Conservation (phyloP, 2,888 invertebrate genomes). For the Polyommatus icarus region DNA sequence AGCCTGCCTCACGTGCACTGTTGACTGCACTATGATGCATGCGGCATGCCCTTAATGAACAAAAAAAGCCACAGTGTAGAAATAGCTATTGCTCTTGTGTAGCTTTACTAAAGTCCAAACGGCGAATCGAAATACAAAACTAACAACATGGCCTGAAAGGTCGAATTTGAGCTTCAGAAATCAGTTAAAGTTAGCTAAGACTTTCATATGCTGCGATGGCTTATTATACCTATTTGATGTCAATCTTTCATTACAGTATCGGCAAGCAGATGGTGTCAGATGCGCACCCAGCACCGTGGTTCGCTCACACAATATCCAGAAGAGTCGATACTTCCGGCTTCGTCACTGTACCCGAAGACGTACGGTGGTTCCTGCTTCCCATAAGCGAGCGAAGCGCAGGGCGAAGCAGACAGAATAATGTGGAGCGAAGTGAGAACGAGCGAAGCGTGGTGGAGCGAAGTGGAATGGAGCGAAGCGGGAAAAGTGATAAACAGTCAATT, state of each 20-base stretch:
- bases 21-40: too few species aligned
- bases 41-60: too few species aligned
- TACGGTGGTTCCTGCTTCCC: constrained; percentile 55
- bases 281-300: constrained; percentile 66
- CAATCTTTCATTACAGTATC: constrained; percentile 48
- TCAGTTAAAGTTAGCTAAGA: too few species aligned
- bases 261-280: constrained; percentile 69
- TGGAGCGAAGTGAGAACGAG: constrained; percentile 45
- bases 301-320: constrained; percentile 55
- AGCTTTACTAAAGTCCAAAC: too few species aligned
- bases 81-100: too few species aligned
- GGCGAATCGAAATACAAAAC: too few species aligned
- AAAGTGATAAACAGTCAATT: constrained; percentile 39
- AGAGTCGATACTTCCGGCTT: constrained; percentile 53
- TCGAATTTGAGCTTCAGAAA: too few species aligned
- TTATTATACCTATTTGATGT: too few species aligned
- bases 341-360: constrained; percentile 52
- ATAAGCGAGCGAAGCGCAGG: constrained; percentile 49
- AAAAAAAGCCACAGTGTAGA: too few species aligned
- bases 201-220: too few species aligned
- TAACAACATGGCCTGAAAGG: too few species aligned
- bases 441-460: constrained; percentile 44
- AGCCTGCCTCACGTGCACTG: too few species aligned
- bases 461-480: constrained; percentile 35
- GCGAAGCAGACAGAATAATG: constrained; percentile 37